Evolutionary conservation across 1,140 invertebrate genomes (phyloP).

Genomic region (Anoplophora glabripennis): DNA sequence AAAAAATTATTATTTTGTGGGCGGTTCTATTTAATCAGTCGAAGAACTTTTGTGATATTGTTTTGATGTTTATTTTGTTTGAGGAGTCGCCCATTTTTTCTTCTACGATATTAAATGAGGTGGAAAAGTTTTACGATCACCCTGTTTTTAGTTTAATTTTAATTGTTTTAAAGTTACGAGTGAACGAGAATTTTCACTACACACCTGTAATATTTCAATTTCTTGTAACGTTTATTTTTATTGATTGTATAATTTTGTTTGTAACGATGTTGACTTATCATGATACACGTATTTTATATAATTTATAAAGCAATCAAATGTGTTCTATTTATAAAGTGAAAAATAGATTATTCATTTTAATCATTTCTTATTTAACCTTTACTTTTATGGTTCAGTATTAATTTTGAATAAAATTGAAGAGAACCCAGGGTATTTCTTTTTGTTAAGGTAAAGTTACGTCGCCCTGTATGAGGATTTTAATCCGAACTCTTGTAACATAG

Average conservation of each 20-base stretch:
- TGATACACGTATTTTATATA: slow-evolving; percentile 18
- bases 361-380: too few relatives aligned
- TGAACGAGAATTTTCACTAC: slow-evolving; percentile 2
- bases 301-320: too few relatives aligned
- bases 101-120: neutral
- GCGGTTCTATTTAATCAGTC: too few relatives aligned
- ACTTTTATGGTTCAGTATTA: slow-evolving; percentile 14
- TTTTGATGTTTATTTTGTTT: too few relatives aligned
- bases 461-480: slow-evolving; percentile 8
- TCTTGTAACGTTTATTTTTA: slow-evolving; percentile 22
- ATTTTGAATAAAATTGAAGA: neutral
- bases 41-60: too few relatives aligned
- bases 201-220: slow-evolving; percentile 2
- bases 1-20: neutral
- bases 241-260: slow-evolving; percentile 17
- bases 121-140: neutral
- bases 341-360: too few relatives aligned
- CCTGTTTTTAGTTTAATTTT: slow-evolving; percentile 6
- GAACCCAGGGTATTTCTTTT: neutral
- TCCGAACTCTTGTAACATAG: slow-evolving; percentile 37
- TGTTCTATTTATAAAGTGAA: slow-evolving; percentile 24
- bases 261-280: slow-evolving; percentile 20
- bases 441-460: too few relatives aligned
- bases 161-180: slow-evolving; percentile 13
- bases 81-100: too few relatives aligned